Conservation (phyloP, 2,888 invertebrate genomes). For the Epistrophe eligans region DNA sequence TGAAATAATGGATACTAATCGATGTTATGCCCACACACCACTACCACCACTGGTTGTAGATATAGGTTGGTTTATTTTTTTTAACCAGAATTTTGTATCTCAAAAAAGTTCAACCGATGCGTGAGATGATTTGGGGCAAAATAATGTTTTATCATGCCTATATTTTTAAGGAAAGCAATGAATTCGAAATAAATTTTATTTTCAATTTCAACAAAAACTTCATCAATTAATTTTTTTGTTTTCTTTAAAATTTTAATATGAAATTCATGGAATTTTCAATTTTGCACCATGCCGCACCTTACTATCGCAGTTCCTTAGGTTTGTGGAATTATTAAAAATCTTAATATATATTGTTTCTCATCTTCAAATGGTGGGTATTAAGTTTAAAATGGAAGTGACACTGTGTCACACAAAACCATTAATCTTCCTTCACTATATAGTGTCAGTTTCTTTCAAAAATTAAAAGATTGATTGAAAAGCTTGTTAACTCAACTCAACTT, state of each 20-base stretch:
- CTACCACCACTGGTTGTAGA: slow-evolving; percentile 5
- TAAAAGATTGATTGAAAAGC: too few relatives aligned
- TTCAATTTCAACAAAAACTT: slow-evolving; percentile 31
- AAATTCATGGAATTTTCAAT: too few relatives aligned
- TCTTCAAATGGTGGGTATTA: too few relatives aligned
- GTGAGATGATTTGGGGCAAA: slow-evolving; percentile 8
- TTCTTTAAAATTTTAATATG: neutral
- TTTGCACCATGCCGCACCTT: too few relatives aligned
- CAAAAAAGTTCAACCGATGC: neutral
- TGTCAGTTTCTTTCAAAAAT: too few relatives aligned
- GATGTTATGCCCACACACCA: slow-evolving; percentile 27
- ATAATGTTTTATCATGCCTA: neutral
- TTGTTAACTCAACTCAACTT: too few relatives aligned
- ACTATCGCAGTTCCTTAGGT: too few relatives aligned
- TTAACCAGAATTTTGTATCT: neutral
- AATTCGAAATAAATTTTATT: slow-evolving; percentile 30
- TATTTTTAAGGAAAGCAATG: neutral
- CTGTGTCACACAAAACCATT: too few relatives aligned
- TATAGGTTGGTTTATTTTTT: neutral
- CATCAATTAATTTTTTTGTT: slow-evolving; percentile 28
- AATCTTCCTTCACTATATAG: too few relatives aligned
- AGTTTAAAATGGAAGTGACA: too few relatives aligned
- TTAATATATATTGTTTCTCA: too few relatives aligned
- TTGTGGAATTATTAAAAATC: too few relatives aligned
- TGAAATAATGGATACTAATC: slow-evolving; percentile 58